Base-by-base conservation (phyloP, 37 sponge, comb jelly and placozoan species). In the Bolinopsis microptera region DNA sequence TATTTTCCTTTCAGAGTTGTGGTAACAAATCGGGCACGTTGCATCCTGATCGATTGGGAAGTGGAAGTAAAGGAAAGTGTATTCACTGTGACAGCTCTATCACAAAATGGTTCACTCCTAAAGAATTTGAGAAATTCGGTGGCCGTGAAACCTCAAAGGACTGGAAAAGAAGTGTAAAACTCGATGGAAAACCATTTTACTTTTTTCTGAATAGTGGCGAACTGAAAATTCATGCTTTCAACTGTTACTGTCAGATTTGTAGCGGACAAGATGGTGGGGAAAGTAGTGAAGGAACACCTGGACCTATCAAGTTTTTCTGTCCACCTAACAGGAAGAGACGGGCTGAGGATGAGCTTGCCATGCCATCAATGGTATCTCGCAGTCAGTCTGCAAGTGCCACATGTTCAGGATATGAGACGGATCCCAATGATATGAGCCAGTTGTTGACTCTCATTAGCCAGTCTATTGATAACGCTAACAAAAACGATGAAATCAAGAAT, bases 81-180 rank as follows among this genome's bases (percentile, higher is more conserved):
- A 70, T 70, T 26, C 30, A 70, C 74, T 70, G 74, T 70, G 74
- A 70, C 5, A 70, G 26, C 30, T 70, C 74, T 28, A n/a, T 28
- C 3, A 70, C 30, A 22, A 70, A 70, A 26, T 70, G 74, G 74
- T 70, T 70, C 26, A 70, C 74, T 70, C 74, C 74, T 28, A 70
- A 70, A 70, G 74, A 70, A 26, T 70, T 70, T 70, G 74, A 70
- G 26, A 70, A 70, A 70, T 70, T 70, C 21, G 74, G 74, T 28
- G 74, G 74, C 2, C 5, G 74, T 24, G 74, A 70, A 26, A 70
- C 74, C 5, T 70, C 74, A n/a, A 70, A 70, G 21, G 74, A 70
- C 74, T 70, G 74, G 74, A 70, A 70, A 26, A 70, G 74, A 70
- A 70, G 74, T 70, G 74, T 70, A 2, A 70, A 70, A 70, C 74